These are phyloP conservation scores for Florisuga fusca DNA, from an alignment of 2,797 vertebrate species.

Conservation along the genomic window DNA sequence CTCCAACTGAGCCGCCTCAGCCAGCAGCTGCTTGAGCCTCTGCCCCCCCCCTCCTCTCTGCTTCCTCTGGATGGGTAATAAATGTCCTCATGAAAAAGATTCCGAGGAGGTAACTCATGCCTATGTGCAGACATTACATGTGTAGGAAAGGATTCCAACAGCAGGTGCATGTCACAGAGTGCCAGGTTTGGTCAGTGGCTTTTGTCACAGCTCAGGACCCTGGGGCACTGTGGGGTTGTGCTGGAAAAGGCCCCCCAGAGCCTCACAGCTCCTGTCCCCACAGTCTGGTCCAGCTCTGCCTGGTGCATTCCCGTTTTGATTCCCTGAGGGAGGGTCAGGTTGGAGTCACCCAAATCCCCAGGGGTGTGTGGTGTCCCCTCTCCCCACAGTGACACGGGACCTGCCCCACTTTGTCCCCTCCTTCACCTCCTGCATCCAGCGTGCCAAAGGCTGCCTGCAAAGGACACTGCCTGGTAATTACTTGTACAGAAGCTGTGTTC, in stretches of 20 bases:
- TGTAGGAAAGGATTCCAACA: background rate
- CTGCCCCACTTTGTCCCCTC: background rate
- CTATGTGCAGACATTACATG: no score
- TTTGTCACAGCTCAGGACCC: background rate
- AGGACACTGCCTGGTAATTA: background rate
- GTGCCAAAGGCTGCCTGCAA: background rate
- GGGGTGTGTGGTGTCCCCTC: background rate
- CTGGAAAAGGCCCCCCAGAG: background rate
- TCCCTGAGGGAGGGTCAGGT: no score
- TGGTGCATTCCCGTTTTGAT: background rate
- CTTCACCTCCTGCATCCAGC: background rate
- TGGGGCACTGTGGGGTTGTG: rapidly evolving
- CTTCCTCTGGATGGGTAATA: no score
- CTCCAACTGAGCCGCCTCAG: background rate
- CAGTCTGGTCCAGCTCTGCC: background rate
- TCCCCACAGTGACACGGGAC: background rate
- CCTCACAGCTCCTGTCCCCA: background rate
- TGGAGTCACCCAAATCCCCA: rapidly evolving
- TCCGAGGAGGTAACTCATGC: background rate
- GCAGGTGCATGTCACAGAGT: background rate
- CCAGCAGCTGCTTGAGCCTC: background rate
- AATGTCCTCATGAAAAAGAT: background rate
- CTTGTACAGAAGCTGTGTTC: conserved; percentile 9
- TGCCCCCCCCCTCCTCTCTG: background rate
- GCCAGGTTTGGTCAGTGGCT: background rate